Percentiles rank a stretch among this genome's conserved stretches.
Conservation (phyloP, 2,797 vertebrate genomes). For the Harpagifer antarcticus region DNA sequence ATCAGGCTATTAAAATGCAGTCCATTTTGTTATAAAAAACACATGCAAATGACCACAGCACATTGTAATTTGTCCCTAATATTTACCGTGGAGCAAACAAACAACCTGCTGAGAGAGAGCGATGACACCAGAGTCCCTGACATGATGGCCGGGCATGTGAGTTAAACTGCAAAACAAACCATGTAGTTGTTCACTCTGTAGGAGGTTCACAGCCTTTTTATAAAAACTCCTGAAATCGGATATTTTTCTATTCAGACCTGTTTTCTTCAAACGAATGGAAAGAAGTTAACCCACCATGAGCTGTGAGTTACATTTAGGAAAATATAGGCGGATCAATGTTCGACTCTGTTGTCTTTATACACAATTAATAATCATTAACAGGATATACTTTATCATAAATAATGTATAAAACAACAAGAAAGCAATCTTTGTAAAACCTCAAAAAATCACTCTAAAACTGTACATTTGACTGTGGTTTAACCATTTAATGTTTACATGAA, state of each 20-base stretch:
- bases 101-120: not conserved
- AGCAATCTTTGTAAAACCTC: not conserved
- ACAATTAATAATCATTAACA: not conserved
- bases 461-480: not conserved
- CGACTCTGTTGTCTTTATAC: not conserved
- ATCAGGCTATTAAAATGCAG: slow-evolving; percentile 16
- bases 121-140: slow-evolving; percentile 1
- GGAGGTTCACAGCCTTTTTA: not conserved
- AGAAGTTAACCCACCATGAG: not conserved
- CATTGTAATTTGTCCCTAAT: not conserved
- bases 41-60: not conserved
- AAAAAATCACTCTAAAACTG: not conserved
- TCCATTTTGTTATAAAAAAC: slow-evolving; percentile 5
- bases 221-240: not conserved
- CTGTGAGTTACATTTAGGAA: not conserved
- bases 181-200: not conserved
- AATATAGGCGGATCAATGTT: not conserved
- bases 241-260: not conserved
- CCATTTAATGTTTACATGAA: no score
- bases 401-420: no score
- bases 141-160: not conserved
- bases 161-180: slow-evolving; percentile 7
- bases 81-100: slow-evolving; percentile 11
- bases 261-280: not conserved
- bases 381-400: no score